Percentiles rank a stretch among this genome's conserved stretches.
phyloP scores from a whole-genome alignment of 2,797 vertebrate species.

The Aulostomus chinensis region DNA sequence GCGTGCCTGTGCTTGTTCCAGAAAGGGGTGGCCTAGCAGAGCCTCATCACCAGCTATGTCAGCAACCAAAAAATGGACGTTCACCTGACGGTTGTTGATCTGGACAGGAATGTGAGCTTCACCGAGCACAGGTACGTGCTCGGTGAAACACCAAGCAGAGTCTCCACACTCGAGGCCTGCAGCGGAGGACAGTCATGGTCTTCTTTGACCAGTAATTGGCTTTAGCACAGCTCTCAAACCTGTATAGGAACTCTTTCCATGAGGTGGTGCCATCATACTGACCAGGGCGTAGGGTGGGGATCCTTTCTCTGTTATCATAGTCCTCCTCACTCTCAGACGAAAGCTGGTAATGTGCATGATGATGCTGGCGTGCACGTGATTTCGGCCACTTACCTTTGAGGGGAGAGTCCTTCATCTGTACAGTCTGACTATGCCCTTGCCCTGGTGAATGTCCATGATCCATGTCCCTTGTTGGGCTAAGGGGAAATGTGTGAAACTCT shows the following conservation, averaged over 20 bases:
- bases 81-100: slow-evolving; percentile 2
- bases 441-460: too few species aligned
- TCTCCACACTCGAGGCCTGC: neutral
- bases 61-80: slow-evolving; percentile 2
- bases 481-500: too few species aligned
- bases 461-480: too few species aligned
- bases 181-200: slow-evolving; percentile 17
- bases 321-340: slow-evolving; percentile 11
- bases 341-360: too few species aligned
- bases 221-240: slow-evolving; percentile 32
- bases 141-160: slow-evolving; percentile 9
- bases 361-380: too few species aligned
- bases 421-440: too few species aligned
- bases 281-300: slow-evolving; percentile 19
- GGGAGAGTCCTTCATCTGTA: too few species aligned
- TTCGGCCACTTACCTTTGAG: too few species aligned
- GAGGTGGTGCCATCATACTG: slow-evolving; percentile 31
- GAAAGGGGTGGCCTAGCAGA: slow-evolving; percentile 10
- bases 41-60: slow-evolving; percentile 1
- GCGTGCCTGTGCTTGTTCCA: neutral
- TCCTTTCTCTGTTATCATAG: slow-evolving; percentile 1
- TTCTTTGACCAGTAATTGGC: slow-evolving; percentile 28
- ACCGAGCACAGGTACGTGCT: slow-evolving; percentile 2
- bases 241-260: slow-evolving; percentile 26
- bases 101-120: slow-evolving; percentile 3